A percentile compares a stretch with the other conserved stretches of the same genome.
phyloP scores from a whole-genome alignment of 2,797 vertebrate species.

The Erpetoichthys calabaricus region DNA sequence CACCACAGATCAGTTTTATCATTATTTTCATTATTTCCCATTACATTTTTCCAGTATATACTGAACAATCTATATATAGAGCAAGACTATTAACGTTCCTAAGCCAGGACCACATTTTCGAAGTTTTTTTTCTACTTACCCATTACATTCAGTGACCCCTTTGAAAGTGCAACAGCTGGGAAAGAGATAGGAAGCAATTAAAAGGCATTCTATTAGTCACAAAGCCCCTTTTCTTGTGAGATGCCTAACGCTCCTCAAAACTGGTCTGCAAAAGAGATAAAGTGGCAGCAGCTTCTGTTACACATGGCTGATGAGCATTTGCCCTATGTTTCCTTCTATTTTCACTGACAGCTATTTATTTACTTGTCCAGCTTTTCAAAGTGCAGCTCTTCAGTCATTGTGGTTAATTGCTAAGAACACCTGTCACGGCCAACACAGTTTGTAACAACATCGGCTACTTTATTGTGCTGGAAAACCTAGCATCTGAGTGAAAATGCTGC shows the following conservation, averaged over 20 bases:
- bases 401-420: constrained; percentile 52
- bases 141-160: constrained; percentile 2
- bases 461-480: constrained; percentile 23
- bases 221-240: constrained; percentile 27
- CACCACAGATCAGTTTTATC: no score
- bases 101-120: no score
- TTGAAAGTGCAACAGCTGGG: constrained; percentile 48
- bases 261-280: constrained; percentile 69
- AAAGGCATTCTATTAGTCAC: constrained; percentile 41
- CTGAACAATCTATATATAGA: no score
- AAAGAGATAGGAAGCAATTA: constrained; percentile 68
- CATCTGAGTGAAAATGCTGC: constrained; percentile 16
- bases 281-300: constrained; percentile 35
- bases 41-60: no score
- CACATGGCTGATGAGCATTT: constrained; percentile 22
- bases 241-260: constrained; percentile 29
- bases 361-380: constrained; percentile 57
- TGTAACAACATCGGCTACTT: constrained; percentile 43
- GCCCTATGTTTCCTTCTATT: constrained; percentile 35
- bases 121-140: no score
- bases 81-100: no score
- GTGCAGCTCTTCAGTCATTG: constrained; percentile 32
- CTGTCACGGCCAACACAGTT: constrained; percentile 50
- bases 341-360: constrained; percentile 59
- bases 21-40: no score